Percentiles rank a stretch among this genome's conserved stretches.
phyloP scores from a whole-genome alignment of 2,888 invertebrate species.

The Galerucella calmariensis region DNA sequence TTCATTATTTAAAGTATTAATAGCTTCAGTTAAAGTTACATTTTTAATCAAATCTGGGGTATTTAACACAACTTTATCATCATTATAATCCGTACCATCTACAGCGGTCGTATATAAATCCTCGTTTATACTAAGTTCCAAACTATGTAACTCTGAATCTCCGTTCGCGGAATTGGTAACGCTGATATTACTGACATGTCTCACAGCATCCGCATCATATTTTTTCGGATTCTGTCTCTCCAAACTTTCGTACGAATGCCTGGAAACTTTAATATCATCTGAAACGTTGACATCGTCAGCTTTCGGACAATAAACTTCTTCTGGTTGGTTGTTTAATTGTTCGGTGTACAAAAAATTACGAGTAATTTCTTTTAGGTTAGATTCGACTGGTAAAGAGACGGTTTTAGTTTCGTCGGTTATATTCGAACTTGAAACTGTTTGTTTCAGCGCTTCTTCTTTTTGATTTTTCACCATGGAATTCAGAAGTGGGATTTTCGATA shows the following conservation, averaged over 20 bases:
- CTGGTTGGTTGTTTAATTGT: slow-evolving; percentile 50
- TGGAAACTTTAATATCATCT: slow-evolving; percentile 73
- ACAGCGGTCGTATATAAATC: slow-evolving; percentile 66
- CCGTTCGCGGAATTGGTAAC: slow-evolving; percentile 49
- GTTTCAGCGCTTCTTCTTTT: slow-evolving; percentile 35
- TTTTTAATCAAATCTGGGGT: slow-evolving; percentile 65
- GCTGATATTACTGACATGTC: slow-evolving; percentile 53
- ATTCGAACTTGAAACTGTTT: slow-evolving; percentile 37
- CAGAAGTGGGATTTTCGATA: slow-evolving; percentile 44
- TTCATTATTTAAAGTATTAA: slow-evolving; percentile 57
- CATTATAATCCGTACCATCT: slow-evolving; percentile 59
- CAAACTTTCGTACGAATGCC: slow-evolving; percentile 71
- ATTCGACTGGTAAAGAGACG: slow-evolving; percentile 35
- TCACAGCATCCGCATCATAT: slow-evolving; percentile 47
- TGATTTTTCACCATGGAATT: slow-evolving; percentile 45
- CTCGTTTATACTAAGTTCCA: slow-evolving; percentile 55
- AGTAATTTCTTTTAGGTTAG: slow-evolving; percentile 50
- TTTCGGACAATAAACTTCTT: slow-evolving; percentile 49
- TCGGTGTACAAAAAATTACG: slow-evolving; percentile 59
- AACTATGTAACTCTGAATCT: slow-evolving; percentile 54
- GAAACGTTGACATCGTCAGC: slow-evolving; percentile 71
- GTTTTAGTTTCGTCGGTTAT: slow-evolving; percentile 53
- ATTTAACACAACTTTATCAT: slow-evolving; percentile 46
- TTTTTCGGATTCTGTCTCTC: slow-evolving; percentile 67
- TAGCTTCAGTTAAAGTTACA: slow-evolving; percentile 59